These are phyloP conservation scores for Uria lomvia DNA, from an alignment of 2,113 vertebrate species.

Conservation along the genomic window DNA sequence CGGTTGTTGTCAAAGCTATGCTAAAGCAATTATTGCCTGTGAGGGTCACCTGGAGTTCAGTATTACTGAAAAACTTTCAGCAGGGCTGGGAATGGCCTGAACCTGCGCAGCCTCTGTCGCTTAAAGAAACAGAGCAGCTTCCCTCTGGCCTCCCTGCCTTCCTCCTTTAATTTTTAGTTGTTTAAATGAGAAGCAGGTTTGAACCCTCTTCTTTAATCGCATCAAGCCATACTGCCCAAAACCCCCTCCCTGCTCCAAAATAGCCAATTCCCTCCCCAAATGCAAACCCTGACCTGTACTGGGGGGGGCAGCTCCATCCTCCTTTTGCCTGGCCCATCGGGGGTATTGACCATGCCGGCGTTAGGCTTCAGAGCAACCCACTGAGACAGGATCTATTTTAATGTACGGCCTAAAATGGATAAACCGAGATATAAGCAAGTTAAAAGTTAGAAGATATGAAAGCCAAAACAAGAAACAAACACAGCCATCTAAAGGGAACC, in stretches of 20 bases:
- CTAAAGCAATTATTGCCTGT: constrained; percentile 72
- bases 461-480: not conserved
- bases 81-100: constrained; percentile 22
- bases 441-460: not conserved
- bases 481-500: not conserved
- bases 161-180: not conserved
- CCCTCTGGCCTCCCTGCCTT: not conserved
- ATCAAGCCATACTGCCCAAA: not conserved
- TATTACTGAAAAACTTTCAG: constrained; percentile 39
- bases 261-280: accelerated
- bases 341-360: not conserved
- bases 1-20: constrained; percentile 69
- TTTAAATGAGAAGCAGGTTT: not conserved
- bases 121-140: constrained; percentile 40
- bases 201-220: not conserved
- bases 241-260: not conserved
- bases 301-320: not conserved
- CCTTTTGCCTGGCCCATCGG: not conserved
- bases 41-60: constrained; percentile 74
- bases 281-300: not conserved
- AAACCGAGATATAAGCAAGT: not conserved
- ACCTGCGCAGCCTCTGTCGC: not conserved
- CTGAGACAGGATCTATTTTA: not conserved
- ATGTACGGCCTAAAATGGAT: not conserved
- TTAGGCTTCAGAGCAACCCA: not conserved